phyloP scores from a whole-genome alignment of 2,888 invertebrate genomes.

The Drosophila nigricruria region DNA sequence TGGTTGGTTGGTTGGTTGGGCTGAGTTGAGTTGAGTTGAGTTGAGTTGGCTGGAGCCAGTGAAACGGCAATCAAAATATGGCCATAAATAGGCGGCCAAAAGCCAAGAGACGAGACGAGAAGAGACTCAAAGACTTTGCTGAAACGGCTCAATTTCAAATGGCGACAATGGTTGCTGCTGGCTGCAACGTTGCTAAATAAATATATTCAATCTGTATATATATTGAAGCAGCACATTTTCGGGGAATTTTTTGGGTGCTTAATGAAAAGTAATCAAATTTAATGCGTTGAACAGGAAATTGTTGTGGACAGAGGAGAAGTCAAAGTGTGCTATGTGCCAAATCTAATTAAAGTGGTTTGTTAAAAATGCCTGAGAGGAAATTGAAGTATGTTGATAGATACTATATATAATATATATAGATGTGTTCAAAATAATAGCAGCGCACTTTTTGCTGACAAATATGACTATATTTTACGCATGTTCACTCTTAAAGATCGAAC shows the following conservation, averaged over 20 bases:
- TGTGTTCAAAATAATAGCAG: no score
- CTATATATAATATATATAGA: neutral
- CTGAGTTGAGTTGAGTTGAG: no score
- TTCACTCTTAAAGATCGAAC: no score
- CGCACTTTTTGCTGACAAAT: no score
- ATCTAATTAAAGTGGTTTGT: conserved; percentile 6
- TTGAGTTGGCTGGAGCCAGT: conserved; percentile 21
- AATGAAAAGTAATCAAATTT: conserved; percentile 49
- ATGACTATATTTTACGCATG: no score
- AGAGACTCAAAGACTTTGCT: conserved; percentile 13
- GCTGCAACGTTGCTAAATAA: conserved; percentile 25
- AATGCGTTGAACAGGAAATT: conserved; percentile 20
- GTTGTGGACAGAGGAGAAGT: neutral
- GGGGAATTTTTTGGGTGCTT: conserved; percentile 28
- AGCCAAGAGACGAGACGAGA: conserved; percentile 14
- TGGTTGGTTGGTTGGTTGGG: conserved; percentile 28
- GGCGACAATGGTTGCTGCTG: conserved; percentile 61
- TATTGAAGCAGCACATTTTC: conserved; percentile 28
- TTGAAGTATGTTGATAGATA: neutral
- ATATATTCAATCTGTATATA: conserved; percentile 45
- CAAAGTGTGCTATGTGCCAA: neutral
- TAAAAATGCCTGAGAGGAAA: neutral
- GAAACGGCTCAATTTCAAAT: conserved; percentile 72
- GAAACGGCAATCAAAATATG: conserved; percentile 72
- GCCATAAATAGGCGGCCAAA: conserved; percentile 69